Conservation (phyloP, 2,888 invertebrate species). For the Hypolimnas misippus region DNA sequence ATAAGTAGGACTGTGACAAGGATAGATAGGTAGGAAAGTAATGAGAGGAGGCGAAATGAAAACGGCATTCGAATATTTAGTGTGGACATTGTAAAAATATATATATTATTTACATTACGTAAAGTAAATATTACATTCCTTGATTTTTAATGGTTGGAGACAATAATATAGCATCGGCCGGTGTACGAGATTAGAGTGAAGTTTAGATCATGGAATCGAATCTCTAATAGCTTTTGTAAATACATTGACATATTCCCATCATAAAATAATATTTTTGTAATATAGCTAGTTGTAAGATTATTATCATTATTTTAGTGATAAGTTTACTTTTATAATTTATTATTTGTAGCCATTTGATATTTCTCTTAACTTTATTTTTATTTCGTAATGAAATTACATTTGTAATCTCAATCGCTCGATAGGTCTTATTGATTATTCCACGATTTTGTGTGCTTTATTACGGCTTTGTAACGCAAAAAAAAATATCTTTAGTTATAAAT, state of each 20-base stretch:
- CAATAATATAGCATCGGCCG: slow-evolving; percentile 41
- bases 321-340: slow-evolving; percentile 40
- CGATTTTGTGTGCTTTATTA: slow-evolving; percentile 25
- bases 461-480: slow-evolving; percentile 2
- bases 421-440: slow-evolving; percentile 8
- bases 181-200: slow-evolving; percentile 16
- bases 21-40: slow-evolving; percentile 29
- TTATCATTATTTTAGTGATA: slow-evolving; percentile 31
- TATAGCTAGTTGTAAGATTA: slow-evolving; percentile 30
- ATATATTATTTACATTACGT: slow-evolving; percentile 8
- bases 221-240: slow-evolving; percentile 48
- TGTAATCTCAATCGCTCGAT: slow-evolving; percentile 35
- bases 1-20: slow-evolving; percentile 36
- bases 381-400: slow-evolving; percentile 40
- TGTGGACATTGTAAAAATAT: slow-evolving; percentile 5
- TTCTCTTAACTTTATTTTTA: slow-evolving; percentile 13
- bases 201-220: slow-evolving; percentile 40
- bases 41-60: slow-evolving; percentile 16
- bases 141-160: slow-evolving; percentile 41
- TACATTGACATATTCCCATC: slow-evolving; percentile 40
- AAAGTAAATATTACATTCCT: slow-evolving; percentile 44
- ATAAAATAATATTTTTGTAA: slow-evolving; percentile 51
- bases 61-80: slow-evolving; percentile 2
- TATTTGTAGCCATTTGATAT: slow-evolving; percentile 30
- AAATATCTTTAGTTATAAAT: slow-evolving; percentile 58